Base-by-base conservation (phyloP, 2,888 invertebrate species). In the Acronicta alni region DNA sequence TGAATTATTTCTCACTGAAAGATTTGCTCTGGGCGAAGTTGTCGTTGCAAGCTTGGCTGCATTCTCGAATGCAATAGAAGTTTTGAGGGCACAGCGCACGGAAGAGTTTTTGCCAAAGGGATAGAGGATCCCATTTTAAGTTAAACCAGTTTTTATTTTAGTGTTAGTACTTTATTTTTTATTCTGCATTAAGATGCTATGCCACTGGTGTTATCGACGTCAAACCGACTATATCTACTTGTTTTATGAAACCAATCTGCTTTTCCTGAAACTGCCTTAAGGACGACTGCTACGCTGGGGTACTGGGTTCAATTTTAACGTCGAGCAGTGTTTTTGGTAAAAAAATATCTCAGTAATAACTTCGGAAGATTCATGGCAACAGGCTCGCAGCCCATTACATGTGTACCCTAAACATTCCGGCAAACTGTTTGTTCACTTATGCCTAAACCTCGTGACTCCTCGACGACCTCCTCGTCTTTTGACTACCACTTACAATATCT, bases 21-120 rank as follows among this genome's bases (percentile, higher is more conserved):
- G 89, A 87, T 79, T 76, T 83, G 37, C 78, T 85, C 46, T 89
- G 86, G 89, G 84, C 82, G 72, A 82, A 83, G 54, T 63, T 87
- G 7, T 81, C 80, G 0, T 64, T 85, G 35, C 80, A 77, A 61
- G 82, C 83, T 5, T 89, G 86, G 85, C 67, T 88, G 48, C 82
- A 82, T 52, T 77, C 84, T 0, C 83, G 79, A 37, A 76, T 83
- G 75, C 84, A 82, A 53, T 77, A 75, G 71, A 73, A 69, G 67
- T 48, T 12, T 15, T 46, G 39, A 20, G 63, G 57, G 64, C 62
- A 48, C 59, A 62, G 48, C 67, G 59, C 43, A 57, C 18, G 8
- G 67, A 68, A 67, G 59, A 45, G 20, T 64, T 54, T n/a, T 56
- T 52, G 23, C 39, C 48, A 14, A 14, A 55, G 59, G 76, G 75